These are phyloP conservation scores for Drosophila mayaguana DNA, from an alignment of 2,888 invertebrate species.

Conservation along the genomic window DNA sequence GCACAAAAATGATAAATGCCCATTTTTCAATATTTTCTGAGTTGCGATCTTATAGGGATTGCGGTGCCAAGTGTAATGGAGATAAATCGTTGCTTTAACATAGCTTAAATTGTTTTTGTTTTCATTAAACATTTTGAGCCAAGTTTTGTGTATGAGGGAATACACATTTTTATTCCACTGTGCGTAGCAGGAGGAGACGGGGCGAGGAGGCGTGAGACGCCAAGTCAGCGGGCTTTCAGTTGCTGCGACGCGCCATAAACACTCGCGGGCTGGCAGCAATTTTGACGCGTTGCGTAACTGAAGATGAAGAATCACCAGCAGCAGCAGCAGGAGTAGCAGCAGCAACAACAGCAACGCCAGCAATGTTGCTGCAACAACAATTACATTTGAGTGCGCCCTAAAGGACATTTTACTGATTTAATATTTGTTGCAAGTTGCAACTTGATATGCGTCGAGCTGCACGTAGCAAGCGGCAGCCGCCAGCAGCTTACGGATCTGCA, in stretches of 20 bases:
- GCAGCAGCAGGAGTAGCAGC: background rate
- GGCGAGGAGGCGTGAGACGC: background rate
- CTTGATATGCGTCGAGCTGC: conserved; percentile 74
- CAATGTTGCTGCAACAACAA: conserved; percentile 57
- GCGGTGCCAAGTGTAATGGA: background rate
- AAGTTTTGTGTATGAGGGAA: background rate
- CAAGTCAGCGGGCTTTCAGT: background rate
- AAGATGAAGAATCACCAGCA: conserved; percentile 54
- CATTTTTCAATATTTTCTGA: background rate
- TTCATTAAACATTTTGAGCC: background rate
- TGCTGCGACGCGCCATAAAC: conserved; percentile 59
- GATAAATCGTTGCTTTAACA: background rate
- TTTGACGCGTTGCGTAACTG: conserved; percentile 68
- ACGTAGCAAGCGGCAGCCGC: conserved; percentile 48
- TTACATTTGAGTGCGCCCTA: conserved; percentile 75
- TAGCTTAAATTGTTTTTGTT: background rate
- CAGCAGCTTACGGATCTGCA: conserved; percentile 53
- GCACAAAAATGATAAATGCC: background rate
- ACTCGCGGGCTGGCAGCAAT: conserved; percentile 72
- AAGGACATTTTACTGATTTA: conserved; percentile 79
- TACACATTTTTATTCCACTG: conserved; percentile 30
- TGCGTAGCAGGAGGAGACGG: conserved; percentile 16
- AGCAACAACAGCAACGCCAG: conserved; percentile 49
- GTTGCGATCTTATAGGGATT: background rate
- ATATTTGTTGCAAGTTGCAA: conserved; percentile 78